phyloP scores from a whole-genome alignment of 2,797 vertebrate species.

The Hemibagrus guttatus region DNA sequence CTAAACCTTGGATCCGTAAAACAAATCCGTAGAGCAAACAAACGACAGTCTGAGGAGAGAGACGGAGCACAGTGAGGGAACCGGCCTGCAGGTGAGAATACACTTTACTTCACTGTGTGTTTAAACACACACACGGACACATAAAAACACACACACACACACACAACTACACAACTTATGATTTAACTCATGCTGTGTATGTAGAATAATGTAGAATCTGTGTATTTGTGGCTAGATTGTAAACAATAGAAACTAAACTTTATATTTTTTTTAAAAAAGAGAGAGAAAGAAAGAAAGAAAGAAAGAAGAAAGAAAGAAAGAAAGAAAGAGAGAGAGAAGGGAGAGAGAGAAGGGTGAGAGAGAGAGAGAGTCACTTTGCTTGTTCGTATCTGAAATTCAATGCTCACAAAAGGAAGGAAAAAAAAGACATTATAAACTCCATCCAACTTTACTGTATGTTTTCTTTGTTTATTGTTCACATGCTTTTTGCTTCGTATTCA shows the following conservation, averaged over 20 bases:
- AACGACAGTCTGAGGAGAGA: neutral
- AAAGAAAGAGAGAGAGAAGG: neutral
- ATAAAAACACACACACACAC: neutral
- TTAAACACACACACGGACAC: neutral
- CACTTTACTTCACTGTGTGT: neutral
- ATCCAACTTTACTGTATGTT: no score
- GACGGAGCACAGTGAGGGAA: neutral
- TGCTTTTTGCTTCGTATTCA: neutral
- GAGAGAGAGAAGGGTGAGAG: neutral
- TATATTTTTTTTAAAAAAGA: no score
- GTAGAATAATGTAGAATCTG: neutral
- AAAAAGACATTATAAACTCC: neutral
- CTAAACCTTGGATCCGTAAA: slow-evolving; percentile 14
- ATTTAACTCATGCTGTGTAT: neutral
- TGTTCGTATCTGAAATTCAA: no score
- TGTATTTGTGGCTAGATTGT: neutral
- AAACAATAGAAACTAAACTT: neutral
- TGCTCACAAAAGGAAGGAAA: no score
- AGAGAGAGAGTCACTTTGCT: neutral
- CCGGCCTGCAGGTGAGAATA: slow-evolving; percentile 4
- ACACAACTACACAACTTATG: neutral
- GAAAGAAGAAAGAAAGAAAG: no score
- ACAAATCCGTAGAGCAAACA: neutral
- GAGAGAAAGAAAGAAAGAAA: neutral
- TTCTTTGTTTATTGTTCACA: neutral